phyloP scores from a whole-genome alignment of 2,888 invertebrate species.

The Athetis lepigone region DNA sequence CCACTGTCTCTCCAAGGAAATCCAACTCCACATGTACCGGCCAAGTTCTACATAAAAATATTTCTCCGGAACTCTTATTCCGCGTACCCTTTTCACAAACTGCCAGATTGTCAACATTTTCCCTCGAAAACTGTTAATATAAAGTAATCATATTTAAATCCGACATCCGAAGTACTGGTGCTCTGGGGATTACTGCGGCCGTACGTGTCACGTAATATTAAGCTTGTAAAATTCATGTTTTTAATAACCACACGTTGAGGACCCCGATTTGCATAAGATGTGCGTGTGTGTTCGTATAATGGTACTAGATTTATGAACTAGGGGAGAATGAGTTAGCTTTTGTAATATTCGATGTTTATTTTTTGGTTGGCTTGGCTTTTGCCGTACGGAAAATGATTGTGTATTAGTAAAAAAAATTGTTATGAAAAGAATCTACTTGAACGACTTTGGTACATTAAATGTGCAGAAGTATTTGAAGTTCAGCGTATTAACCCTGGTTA shows the following conservation, averaged over 20 bases:
- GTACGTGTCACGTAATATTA: slow-evolving; percentile 64
- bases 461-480: background rate
- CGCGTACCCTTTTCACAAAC: slow-evolving; percentile 46
- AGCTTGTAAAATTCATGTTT: slow-evolving; percentile 67
- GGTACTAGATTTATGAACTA: slow-evolving; percentile 36
- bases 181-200: slow-evolving; percentile 64
- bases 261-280: slow-evolving; percentile 59
- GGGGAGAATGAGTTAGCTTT: slow-evolving; percentile 19
- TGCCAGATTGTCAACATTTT: slow-evolving; percentile 57
- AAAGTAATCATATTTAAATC: slow-evolving; percentile 70
- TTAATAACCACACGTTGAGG: slow-evolving; percentile 60
- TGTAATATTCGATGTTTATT: slow-evolving; percentile 4
- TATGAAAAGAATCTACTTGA: slow-evolving; percentile 3
- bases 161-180: slow-evolving; percentile 62
- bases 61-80: slow-evolving; percentile 17
- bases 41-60: background rate
- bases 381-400: background rate
- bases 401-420: background rate
- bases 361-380: background rate
- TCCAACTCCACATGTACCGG: background rate
- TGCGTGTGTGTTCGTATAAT: slow-evolving; percentile 38
- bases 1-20: background rate
- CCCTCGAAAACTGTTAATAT: slow-evolving; percentile 60
- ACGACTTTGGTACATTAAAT: too few relatives aligned
- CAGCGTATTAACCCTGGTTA: too few relatives aligned